Evolutionary conservation across 2,888 invertebrate species (phyloP).

Genomic region (Parascotia fuliginaria): DNA sequence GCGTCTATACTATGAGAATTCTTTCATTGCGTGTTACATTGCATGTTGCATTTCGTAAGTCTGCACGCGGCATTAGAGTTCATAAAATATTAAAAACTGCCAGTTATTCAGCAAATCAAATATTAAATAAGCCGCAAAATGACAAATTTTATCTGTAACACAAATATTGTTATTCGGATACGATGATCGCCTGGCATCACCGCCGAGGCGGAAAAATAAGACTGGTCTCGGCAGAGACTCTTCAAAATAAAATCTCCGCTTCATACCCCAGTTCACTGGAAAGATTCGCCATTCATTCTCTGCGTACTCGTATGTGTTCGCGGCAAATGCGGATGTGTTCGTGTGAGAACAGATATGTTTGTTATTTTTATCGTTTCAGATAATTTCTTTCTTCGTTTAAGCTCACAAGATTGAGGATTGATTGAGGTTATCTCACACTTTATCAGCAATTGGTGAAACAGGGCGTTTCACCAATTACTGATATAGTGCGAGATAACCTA

Average conservation of each 20-base stretch:
- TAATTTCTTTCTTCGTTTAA: conserved; percentile 34
- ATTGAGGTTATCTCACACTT: no score
- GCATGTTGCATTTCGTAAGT: no score
- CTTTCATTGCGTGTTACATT: no score
- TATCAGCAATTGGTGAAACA: no score
- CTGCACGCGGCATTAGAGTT: no score
- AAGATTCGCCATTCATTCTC: conserved; percentile 63
- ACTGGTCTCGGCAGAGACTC: conserved; percentile 55
- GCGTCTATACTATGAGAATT: no score
- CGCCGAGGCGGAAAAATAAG: conserved; percentile 58
- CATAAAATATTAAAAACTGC: not conserved
- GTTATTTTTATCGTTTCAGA: conserved; percentile 34
- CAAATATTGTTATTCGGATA: conserved; percentile 25
- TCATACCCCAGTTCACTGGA: conserved; percentile 64
- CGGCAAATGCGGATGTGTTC: conserved; percentile 40
- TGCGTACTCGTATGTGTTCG: conserved; percentile 50
- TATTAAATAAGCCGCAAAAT: conserved; percentile 35
- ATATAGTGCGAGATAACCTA: no score
- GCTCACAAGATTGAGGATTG: no score
- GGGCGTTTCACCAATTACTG: no score
- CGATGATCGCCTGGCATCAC: conserved; percentile 43
- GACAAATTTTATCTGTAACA: conserved; percentile 37
- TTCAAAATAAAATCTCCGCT: conserved; percentile 68
- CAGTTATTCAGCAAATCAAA: conserved; percentile 17
- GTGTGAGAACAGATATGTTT: conserved; percentile 35